Evolutionary conservation across 1,140 invertebrate species (phyloP), one percentile per base, ranked within the genome.

Genomic region (Chlorops oryzae): DNA sequence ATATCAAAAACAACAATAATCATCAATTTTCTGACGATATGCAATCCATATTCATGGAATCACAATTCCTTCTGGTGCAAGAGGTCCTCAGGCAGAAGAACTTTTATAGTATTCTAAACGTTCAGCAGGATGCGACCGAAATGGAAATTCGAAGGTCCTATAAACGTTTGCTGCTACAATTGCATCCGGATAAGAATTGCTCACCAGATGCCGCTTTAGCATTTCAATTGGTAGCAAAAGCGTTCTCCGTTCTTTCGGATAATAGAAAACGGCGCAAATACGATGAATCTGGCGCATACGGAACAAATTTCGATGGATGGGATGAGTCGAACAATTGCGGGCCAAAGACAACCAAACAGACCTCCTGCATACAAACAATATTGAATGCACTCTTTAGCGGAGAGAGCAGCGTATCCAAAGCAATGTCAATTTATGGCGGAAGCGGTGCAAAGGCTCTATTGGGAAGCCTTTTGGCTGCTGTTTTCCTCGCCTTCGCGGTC

Each of bases 141-240:
- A 84, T 82, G 37, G 93, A 97, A 58, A 84, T 99, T 25, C 98
- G 98, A 73, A 96, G 95, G 70, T 83, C 92, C 2, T 99, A 99
- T 70, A 89, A 92, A 68, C 96, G 96, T 73, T 73, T 99, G 47
- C 96, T 96, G 0, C 74, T 99, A 35, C 87, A 93, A 69, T 84
- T 98, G 57, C 96, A 99, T 81, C 96, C 96, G 0, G 96, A 99
- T 72, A 99, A 99, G 76, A 99, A 98, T 72, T 92, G 92, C 72
- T 89, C 91, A 18, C 95, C 95, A 1, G 93, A 94, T 10, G 86
- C 96, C 24, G 86, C 84, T 15, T 94, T 98, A 75, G 94, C 96
- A 7, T 99, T 99, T 70, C 98, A 98, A 83, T 87, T 77, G 3
- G 77, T 83, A 28, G 80, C 94, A 50, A 98, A 97, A 80, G 95